Base-by-base conservation (phyloP, 2,888 invertebrate species). In the Chaetogeoica ovagalla region DNA sequence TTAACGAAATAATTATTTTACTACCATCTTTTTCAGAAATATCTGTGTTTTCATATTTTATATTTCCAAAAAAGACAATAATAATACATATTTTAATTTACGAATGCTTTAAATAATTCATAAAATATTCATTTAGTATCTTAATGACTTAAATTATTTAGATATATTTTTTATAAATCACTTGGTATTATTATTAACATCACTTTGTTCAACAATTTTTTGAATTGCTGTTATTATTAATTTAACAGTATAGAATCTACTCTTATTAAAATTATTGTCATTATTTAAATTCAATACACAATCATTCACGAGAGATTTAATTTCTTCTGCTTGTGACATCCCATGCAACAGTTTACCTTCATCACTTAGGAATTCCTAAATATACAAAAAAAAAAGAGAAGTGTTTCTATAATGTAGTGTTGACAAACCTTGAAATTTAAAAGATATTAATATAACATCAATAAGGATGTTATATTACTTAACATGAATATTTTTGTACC, bases 201-300 rank as follows among this genome's bases (percentile, higher is more conserved):
- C 43, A 21, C 11, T 21, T 23, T 60, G 60, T 23, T 60, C 3
- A 60, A 60, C 1, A 23, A 60, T 23, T 60, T 60, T 21, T 77
- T 77, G 30, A 39, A 77, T 55, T 37, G 21, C 17, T 52, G n/a
- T n/a, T 21, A 70, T 79, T 21, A 79, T 52, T 23, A 70, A 62
- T 52, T 79, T 70, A 19, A 69, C 77, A 8, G 63, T 79, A 19
- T 63, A n/a, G 19, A 79, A 57, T 55, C 77, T 79, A 71, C n/a
- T 79, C 19, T 19, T 39, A 17, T 60, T 48, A 8, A n/a, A 57
- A 30, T 43, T 11, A 19, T 52, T n/a, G 11, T 75, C 21, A 23
- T 15, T 30, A 59, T 57, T 19, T 0, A 23, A 37, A 17, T 71
- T n/a, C 30, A 43, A 79, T 37, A 79, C 39, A n/a, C 77, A 79